Conservation (phyloP, 2,797 vertebrate species). For the Bovichtus variegatus region DNA sequence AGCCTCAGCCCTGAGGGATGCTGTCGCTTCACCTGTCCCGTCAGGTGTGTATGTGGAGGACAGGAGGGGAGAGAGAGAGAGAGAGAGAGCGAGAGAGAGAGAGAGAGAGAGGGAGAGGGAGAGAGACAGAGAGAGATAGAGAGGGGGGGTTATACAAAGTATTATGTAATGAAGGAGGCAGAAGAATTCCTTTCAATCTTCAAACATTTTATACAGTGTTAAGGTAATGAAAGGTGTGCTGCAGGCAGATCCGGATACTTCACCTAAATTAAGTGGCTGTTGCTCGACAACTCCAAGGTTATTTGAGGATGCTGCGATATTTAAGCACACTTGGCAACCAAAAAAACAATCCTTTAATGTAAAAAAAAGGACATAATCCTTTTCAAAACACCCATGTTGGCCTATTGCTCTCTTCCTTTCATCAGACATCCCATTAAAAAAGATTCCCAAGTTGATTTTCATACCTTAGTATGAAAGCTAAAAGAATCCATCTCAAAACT, state of each 20-base stretch:
- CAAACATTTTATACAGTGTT: slow-evolving; percentile 19
- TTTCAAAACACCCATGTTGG: not conserved
- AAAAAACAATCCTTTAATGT: not conserved
- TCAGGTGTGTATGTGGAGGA: slow-evolving; percentile 50
- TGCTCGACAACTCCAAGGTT: not conserved
- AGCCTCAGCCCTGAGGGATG: slow-evolving; percentile 71
- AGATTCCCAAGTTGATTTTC: too few relatives aligned
- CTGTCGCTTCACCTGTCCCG: slow-evolving; percentile 62
- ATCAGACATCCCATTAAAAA: too few relatives aligned
- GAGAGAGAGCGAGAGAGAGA: not conserved
- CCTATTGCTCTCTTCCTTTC: not conserved
- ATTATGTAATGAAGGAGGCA: slow-evolving; percentile 17
- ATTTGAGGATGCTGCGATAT: not conserved
- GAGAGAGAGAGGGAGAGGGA: slow-evolving; percentile 20
- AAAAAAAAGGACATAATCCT: not conserved
- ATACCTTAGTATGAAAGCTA: not conserved
- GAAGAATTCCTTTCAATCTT: slow-evolving; percentile 18
- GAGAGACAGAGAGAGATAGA: too few relatives aligned
- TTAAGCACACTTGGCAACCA: not conserved
- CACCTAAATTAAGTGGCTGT: slow-evolving; percentile 12
- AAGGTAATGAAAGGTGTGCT: slow-evolving; percentile 34
- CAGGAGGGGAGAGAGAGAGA: not conserved
- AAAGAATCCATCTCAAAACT: not conserved
- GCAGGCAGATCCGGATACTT: slow-evolving; percentile 23
- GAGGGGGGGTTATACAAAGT: not conserved